Base-by-base conservation (phyloP, 2,113 vertebrate genomes). In the pig (Sus scrofa) region DNA sequence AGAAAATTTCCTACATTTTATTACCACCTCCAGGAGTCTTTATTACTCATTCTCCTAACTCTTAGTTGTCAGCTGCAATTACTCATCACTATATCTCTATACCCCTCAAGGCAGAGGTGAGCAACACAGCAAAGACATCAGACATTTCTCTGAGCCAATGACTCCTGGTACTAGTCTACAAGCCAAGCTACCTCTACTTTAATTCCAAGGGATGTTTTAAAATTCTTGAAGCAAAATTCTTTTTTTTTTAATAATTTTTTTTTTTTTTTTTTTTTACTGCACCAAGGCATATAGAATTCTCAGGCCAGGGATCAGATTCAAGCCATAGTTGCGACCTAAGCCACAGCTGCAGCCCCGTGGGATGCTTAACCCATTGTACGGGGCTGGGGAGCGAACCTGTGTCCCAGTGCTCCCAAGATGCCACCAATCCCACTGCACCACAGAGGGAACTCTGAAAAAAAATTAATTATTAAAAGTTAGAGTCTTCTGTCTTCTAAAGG, bases 1-100 rank as follows among this genome's bases (percentile, higher is more conserved):
- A 44, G 71, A 89, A 86, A 96, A 95, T 79, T 37, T 37, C 65
- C 89, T 54, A 88, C 71, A 89, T 62, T 89, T 77, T 44, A 82
- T 82, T 82, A 65, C 75, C 75, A 78, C 88, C 87, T 86, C 4
- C 65, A 89, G 84, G 75, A 86, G 83, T 65, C 65, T 39, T 60
- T n/a, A 65, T 54, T 58, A 83, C 63, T 89, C 71, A 85, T 22
- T 8, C 83, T 94, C 89, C 32, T 26, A 3, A 74, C 20, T 77
- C 81, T 87, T 71, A 27, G 7, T 92, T 92, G 90, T 70, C 58
- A 50, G 86, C 32, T 20, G 30, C 22, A 27, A 6, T 30, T 83
- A 78, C 34, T 89, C 87, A 89, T 89, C 34, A 89, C 63, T 24
- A 10, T 3, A 1, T 67, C 39, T 91, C 89, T 14, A 3, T 6